A percentile compares a stretch with the other conserved stretches of the same genome.
Evolutionary conservation across 1,140 invertebrate species (phyloP).

Genomic region (Pachyrhynchus sulphureomaculatus): DNA sequence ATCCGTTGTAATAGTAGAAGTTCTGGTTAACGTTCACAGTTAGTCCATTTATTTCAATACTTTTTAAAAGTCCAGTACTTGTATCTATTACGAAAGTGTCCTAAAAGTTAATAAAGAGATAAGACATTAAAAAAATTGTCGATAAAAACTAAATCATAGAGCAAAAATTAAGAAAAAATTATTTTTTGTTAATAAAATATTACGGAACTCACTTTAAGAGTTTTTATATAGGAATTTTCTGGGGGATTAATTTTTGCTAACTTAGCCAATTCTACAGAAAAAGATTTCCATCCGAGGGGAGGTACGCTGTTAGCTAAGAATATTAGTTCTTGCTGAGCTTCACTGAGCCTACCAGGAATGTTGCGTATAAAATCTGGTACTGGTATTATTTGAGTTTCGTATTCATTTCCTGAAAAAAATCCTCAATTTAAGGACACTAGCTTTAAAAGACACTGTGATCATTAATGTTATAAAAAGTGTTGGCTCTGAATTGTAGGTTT

Average conservation of each 20-base stretch:
- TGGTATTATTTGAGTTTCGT: slow-evolving; percentile 63
- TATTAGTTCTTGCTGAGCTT: slow-evolving; percentile 63
- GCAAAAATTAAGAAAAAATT: no score
- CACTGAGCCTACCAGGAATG: slow-evolving; percentile 64
- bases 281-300: slow-evolving; percentile 66
- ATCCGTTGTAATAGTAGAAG: slow-evolving; percentile 74
- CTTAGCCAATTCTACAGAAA: slow-evolving; percentile 36
- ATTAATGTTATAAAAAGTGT: no score
- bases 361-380: slow-evolving; percentile 60
- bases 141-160: no score
- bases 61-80: slow-evolving; percentile 56
- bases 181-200: no score
- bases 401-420: slow-evolving; percentile 56
- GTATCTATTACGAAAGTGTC: slow-evolving; percentile 54
- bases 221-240: background rate
- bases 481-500: background rate
- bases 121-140: no score
- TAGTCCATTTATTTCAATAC: slow-evolving; percentile 57
- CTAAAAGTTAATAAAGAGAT: no score
- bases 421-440: no score
- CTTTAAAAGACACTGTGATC: no score
- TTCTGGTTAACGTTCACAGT: slow-evolving; percentile 64
- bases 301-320: slow-evolving; percentile 66
- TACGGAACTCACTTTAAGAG: slow-evolving; percentile 1
- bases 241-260: background rate